Base-by-base conservation (phyloP, 2,888 invertebrate species). In the Heliconius erato region DNA sequence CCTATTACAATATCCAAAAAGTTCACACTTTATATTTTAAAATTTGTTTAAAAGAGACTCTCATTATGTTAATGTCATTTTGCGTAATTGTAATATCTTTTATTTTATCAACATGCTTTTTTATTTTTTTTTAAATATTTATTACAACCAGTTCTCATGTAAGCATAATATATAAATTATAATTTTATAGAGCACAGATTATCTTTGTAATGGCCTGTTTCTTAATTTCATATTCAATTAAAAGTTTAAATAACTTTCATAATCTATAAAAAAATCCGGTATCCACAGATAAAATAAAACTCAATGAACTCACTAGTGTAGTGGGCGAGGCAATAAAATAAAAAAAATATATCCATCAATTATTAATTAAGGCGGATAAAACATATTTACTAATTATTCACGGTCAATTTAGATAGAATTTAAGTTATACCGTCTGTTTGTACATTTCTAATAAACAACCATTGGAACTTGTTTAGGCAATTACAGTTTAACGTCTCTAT, bases 261-360 rank as follows among this genome's bases (percentile, higher is more conserved):
- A 83, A 80, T 80, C 35, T 54, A 78, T 78, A 74, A 80, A 80
- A 80, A 68, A 32, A 23, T 54, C 74, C n/a, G 80, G 79, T 68
- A 82, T 40, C 68, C 59, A 80, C 80, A 72, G 71, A 82, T 80
- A 83, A 80, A 80, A 82, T 79, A 68, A 49, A 65, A 82, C 72
- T 78, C 72, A 77, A 80, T 81, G 72, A 78, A 82, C 68, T 49
- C 72, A 82, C 44, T 44, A 44, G 72, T 26, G 12, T 12, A 32
- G 83, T 82, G 82, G 82, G 82, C 83, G 82, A 83, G 67, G 78
- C 32, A 49, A 79, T 81, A 54, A 82, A 79, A 81, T 78, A 44
- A 81, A n/a, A 49, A 76, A 74, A 78, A 80, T 77, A 79, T 74
- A 74, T 68, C 5, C 77, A 68, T 40, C 44, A 74, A 59, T 72